phyloP scores from a whole-genome alignment of 2,797 vertebrate species.

The Australoheros facetus region DNA sequence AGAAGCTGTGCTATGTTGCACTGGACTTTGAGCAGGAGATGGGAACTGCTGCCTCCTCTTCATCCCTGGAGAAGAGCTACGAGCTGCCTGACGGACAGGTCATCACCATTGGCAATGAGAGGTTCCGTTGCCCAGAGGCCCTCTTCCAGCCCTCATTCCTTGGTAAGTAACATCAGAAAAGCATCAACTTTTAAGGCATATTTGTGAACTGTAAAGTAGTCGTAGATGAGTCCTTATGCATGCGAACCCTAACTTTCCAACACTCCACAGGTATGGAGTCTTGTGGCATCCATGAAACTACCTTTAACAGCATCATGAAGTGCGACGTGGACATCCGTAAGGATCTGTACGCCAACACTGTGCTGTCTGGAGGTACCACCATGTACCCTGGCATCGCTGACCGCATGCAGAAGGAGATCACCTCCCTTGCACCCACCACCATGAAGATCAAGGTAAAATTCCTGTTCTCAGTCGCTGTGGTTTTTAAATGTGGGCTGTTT shows the following conservation, averaged over 20 bases:
- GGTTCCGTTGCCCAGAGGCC: slow-evolving; percentile 95
- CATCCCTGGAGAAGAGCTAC: slow-evolving; percentile 96
- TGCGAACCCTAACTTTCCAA: fast-evolving
- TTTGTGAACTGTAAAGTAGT: neutral
- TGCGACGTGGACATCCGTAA: slow-evolving; percentile 98
- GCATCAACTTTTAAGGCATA: fast-evolving
- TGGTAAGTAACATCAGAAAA: slow-evolving; percentile 77
- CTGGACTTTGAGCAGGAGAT: slow-evolving; percentile 99
- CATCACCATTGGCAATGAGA: slow-evolving; percentile 97
- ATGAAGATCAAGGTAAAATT: slow-evolving; percentile 96
- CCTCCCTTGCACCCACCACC: slow-evolving; percentile 93
- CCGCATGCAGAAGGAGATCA: slow-evolving; percentile 99
- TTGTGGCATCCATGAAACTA: slow-evolving; percentile 97
- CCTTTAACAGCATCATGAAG: slow-evolving; percentile 99
- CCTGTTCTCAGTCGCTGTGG: neutral
- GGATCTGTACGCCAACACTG: slow-evolving; percentile 97
- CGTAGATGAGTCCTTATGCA: neutral
- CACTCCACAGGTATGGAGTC: slow-evolving; percentile 91
- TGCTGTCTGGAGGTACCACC: slow-evolving; percentile 96
- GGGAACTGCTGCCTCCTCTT: slow-evolving; percentile 92
- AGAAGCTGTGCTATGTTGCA: slow-evolving; percentile 95
- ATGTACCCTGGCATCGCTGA: slow-evolving; percentile 98
- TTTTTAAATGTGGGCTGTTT: neutral
- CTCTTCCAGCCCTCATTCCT: slow-evolving; percentile 99
- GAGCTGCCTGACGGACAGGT: slow-evolving; percentile 97